Base-by-base conservation (phyloP, 2,888 invertebrate genomes). In the Ischnura elegans region DNA sequence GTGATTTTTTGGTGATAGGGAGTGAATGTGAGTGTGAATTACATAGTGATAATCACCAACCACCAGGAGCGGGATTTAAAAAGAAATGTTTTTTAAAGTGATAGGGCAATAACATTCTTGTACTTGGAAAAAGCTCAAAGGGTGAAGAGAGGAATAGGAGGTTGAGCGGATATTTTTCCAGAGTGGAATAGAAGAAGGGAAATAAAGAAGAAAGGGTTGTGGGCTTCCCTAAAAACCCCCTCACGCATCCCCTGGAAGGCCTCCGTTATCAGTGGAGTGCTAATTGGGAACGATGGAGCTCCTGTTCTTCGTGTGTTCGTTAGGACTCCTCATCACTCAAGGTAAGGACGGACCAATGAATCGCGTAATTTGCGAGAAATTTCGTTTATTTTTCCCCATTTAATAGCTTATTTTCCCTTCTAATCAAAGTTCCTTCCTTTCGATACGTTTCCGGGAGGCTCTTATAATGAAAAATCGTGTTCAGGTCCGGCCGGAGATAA, bases 281-380 rank as follows among this genome's bases (percentile, higher is more conserved):
- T 76, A 76, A 76, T 76, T 76, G 76, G 36, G n/a, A 29, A 25
- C 76, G 76, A 76, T 76, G 76, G 76, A 36, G 76, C 76, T 76
- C 36, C 29, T 76, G 13, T 36, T 76, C 76, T 36, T 36, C 76
- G 8, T 76, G 76, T 29, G 29, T 36, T 76, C 76, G 10, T 76
- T 76, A 76, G 76, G 76, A 13, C 76, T 76, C 76, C 76, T 76
- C 76, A 36, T 76, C 76, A 36, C 76, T 76, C 76, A 76, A 76
- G 76, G 76, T 76, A 76, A 76, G 25, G 25, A 16, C 61, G 76
- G 2, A 16, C 8, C 13, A 76, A 76, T 36, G 10, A 76, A 36
- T 76, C 10, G 76, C 29, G 76, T 76, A 16, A 76, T 36, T 8
- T 51, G 1, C 29, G 6, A 29, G 0, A 76, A 76, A 76, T 25